These are phyloP conservation scores for Myioborus melanocephalus DNA, from an alignment of 2,797 vertebrate genomes.

Conservation along the genomic window DNA sequence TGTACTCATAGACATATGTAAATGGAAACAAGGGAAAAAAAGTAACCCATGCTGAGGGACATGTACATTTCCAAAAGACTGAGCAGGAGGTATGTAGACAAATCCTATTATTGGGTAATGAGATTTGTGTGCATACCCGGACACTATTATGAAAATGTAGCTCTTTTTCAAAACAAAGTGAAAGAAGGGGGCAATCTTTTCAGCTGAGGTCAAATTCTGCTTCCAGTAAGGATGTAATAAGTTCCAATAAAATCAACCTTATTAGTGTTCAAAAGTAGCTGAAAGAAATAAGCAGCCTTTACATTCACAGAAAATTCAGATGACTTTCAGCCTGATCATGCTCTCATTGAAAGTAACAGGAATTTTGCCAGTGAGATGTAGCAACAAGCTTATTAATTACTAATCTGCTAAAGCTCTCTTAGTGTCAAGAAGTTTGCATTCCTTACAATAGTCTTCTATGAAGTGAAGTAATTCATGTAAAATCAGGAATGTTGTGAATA, in stretches of 20 bases:
- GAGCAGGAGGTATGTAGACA: conserved; percentile 72
- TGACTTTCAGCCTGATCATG: neutral
- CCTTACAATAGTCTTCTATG: neutral
- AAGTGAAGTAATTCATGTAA: neutral
- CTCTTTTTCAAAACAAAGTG: conserved; percentile 59
- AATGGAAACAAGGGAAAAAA: conserved; percentile 43
- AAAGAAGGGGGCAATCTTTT: conserved; percentile 49
- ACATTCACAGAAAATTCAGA: conserved; percentile 26
- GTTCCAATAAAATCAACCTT: conserved; percentile 64
- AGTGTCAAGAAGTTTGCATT: neutral
- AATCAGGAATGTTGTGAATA: neutral
- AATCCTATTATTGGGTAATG: conserved; percentile 77
- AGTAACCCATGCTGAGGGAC: conserved; percentile 60
- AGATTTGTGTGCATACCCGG: conserved; percentile 67
- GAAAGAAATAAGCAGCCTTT: conserved; percentile 51
- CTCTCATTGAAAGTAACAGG: neutral
- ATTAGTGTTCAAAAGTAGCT: conserved; percentile 42
- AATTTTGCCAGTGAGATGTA: neutral
- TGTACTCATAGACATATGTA: conserved; percentile 59
- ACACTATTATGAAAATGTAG: conserved; percentile 69
- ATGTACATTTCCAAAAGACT: conserved; percentile 64
- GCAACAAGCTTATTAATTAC: neutral
- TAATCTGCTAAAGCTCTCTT: neutral
- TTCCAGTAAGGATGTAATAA: conserved; percentile 64
- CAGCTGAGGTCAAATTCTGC: conserved; percentile 62